A percentile compares a stretch with the other conserved stretches of the same genome.
Evolutionary conservation across 2,797 vertebrate species (phyloP).

Genomic region (Pseudotriccus pelzelni): DNA sequence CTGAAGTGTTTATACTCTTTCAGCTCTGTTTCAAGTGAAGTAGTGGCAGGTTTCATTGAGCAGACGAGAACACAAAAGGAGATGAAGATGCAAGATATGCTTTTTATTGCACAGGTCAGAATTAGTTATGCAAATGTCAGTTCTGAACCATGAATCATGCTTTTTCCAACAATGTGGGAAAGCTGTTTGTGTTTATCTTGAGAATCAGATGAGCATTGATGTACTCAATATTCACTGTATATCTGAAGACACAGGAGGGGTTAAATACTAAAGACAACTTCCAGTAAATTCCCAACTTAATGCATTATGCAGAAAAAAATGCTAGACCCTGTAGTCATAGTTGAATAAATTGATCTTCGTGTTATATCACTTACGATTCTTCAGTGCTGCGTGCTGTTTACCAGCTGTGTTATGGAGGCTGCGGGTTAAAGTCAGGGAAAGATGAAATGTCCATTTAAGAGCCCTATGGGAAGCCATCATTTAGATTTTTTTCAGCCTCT

Average conservation of each 20-base stretch:
- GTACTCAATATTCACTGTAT: not conserved
- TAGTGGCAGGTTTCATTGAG: not conserved
- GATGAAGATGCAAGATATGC: not conserved
- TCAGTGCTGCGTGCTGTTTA: not conserved
- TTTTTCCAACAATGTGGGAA: not conserved
- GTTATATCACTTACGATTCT: not conserved
- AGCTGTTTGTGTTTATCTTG: not conserved
- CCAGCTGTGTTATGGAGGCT: not conserved
- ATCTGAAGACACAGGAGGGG: not conserved
- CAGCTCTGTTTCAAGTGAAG: not conserved
- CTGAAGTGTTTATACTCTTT: not conserved
- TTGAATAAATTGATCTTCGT: not conserved
- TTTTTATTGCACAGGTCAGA: not conserved
- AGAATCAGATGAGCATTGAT: not conserved
- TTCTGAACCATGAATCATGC: not conserved
- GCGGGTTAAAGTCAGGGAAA: not conserved
- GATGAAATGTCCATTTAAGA: conserved; percentile 17
- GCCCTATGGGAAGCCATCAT: conserved; percentile 30
- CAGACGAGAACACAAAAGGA: not conserved
- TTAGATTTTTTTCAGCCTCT: conserved; percentile 26
- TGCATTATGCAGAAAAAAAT: not conserved
- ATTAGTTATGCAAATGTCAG: not conserved
- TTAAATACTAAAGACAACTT: conserved; percentile 2
- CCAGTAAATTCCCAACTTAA: conserved; percentile 9
- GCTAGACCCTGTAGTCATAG: not conserved